A percentile compares a stretch with the other conserved stretches of the same genome.
Conservation (phyloP, 1,140 invertebrate species). For the Cepaea nemoralis region DNA sequence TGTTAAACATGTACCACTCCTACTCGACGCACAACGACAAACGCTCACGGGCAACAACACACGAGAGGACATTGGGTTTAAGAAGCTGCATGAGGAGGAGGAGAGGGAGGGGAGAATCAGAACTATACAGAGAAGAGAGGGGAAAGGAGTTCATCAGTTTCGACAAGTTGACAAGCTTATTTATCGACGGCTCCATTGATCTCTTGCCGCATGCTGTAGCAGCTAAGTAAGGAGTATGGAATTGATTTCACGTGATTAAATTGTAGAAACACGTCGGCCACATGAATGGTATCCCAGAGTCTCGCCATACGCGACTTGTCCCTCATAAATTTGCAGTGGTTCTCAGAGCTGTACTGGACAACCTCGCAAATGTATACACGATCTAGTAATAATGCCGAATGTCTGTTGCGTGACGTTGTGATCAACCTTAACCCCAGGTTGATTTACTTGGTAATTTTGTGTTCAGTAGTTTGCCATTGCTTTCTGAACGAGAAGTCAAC, state of each 20-base stretch:
- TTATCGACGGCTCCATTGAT: neutral
- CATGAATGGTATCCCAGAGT: neutral
- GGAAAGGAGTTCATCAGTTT: neutral
- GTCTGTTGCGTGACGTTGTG: too few relatives aligned
- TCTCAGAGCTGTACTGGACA: too few relatives aligned
- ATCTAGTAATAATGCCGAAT: too few relatives aligned
- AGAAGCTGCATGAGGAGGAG: neutral
- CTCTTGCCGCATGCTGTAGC: neutral
- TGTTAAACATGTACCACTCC: neutral
- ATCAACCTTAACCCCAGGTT: too few relatives aligned
- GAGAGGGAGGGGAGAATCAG: neutral
- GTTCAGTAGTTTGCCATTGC: too few relatives aligned
- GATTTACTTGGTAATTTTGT: too few relatives aligned
- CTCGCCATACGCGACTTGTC: neutral
- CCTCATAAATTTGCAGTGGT: neutral
- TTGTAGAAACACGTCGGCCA: neutral
- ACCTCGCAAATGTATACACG: too few relatives aligned
- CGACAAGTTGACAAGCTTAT: slow-evolving; percentile 5
- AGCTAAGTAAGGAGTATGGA: neutral
- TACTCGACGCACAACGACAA: neutral
- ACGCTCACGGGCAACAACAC: neutral
- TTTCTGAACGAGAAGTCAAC: too few relatives aligned
- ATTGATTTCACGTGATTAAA: slow-evolving; percentile 5
- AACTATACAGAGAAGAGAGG: neutral
- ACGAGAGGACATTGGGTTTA: neutral